A percentile compares a stretch with the other conserved stretches of the same genome.
phyloP scores from a whole-genome alignment of 2,888 invertebrate species.

The Erebia aethiops region DNA sequence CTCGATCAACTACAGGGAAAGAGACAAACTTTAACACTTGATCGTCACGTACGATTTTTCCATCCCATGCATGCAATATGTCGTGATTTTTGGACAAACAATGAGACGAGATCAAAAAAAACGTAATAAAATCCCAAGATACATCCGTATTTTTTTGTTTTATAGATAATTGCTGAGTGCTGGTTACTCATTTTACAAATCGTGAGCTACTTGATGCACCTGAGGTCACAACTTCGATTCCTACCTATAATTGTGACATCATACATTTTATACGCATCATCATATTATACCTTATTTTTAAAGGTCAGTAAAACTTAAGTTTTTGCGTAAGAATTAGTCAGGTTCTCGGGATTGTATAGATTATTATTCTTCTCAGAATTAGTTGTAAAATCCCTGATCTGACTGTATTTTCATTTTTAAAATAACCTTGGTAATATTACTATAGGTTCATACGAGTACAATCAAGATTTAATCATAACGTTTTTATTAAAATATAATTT shows the following conservation, averaged over 20 bases:
- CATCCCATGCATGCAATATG: too few relatives aligned
- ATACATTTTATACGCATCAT: constrained; percentile 20
- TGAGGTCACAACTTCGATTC: constrained; percentile 30
- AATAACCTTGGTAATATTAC: neutral
- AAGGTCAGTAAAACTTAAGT: constrained; percentile 22
- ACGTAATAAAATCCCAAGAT: neutral
- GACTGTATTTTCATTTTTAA: constrained; percentile 6
- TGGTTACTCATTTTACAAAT: constrained; percentile 24
- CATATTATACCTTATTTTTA: constrained; percentile 3
- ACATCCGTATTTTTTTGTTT: constrained; percentile 9
- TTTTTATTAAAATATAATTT: too few relatives aligned
- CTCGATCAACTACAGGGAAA: too few relatives aligned
- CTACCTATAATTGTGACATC: constrained; percentile 29
- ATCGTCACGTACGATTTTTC: too few relatives aligned
- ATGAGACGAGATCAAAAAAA: constrained; percentile 2
- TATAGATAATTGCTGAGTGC: constrained; percentile 21
- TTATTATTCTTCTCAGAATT: constrained; percentile 26
- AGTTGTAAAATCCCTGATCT: neutral
- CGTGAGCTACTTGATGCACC: constrained; percentile 29
- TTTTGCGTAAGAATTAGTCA: constrained; percentile 37
- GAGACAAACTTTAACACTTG: too few relatives aligned
- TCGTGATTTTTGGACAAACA: neutral
- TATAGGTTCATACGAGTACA: neutral
- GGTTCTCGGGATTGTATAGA: constrained; percentile 14
- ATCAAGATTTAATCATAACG: neutral